phyloP scores from a whole-genome alignment of 2,888 invertebrate species.

The Diaperis boleti region DNA sequence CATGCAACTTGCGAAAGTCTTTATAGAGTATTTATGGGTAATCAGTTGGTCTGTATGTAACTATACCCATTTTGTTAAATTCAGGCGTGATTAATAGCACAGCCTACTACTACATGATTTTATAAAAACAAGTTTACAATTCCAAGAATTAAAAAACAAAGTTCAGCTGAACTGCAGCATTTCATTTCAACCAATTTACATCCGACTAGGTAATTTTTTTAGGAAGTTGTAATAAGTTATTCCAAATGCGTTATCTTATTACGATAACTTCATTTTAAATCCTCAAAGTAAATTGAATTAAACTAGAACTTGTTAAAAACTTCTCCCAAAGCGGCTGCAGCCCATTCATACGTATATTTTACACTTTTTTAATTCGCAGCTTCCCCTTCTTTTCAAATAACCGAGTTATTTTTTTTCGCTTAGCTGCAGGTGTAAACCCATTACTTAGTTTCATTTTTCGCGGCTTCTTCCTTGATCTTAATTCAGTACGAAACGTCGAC shows the following conservation, averaged over 20 bases:
- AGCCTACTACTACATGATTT: no score
- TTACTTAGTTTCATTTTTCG: conserved; percentile 20
- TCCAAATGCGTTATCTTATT: conserved; percentile 58
- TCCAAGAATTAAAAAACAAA: conserved; percentile 10
- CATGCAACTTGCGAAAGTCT: no score
- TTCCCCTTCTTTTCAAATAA: conserved; percentile 7
- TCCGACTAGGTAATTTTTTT: conserved; percentile 46
- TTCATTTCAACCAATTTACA: conserved; percentile 47
- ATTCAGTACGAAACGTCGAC: conserved; percentile 33
- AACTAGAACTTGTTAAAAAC: conserved; percentile 59
- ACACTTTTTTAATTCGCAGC: conserved; percentile 40
- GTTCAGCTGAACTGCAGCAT: conserved; percentile 6
- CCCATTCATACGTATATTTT: conserved; percentile 51
- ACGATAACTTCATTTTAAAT: conserved; percentile 57
- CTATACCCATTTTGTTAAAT: no score
- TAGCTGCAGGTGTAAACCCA: conserved; percentile 26
- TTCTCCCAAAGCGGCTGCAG: conserved; percentile 54
- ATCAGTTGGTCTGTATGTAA: no score
- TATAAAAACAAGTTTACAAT: not conserved
- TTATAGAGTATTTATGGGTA: no score
- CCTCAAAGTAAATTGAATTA: conserved; percentile 58
- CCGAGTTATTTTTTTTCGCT: conserved; percentile 21
- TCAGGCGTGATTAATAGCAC: no score
- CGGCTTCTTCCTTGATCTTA: conserved; percentile 38
- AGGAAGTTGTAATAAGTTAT: conserved; percentile 55